Evolutionary conservation across 2,113 vertebrate genomes (phyloP), one percentile per base, ranked within the genome.

Genomic region (Jacana jacana): DNA sequence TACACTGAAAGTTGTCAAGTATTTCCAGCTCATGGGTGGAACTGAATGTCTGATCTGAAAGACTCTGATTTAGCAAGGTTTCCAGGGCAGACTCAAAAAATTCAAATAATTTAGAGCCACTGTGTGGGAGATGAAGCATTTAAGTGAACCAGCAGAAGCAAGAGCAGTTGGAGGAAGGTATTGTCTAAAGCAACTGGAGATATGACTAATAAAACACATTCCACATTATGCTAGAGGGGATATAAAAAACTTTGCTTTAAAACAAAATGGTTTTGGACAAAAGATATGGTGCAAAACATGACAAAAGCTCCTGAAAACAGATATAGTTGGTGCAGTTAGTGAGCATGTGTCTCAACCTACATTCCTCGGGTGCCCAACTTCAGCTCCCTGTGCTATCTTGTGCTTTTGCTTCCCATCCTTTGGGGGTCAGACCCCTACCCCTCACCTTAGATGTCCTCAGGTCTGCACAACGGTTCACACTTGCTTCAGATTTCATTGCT

Each of bases 311-410:
- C 64, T 24, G 46, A 49, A 27, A 81, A 35, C 60, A 79, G 6
- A 52, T 58, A 13, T 6, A 54, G 13, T 33, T 5, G 0, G 15
- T 12, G 25, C 42, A 46, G 57, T 23, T 11, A 16, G 13, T 2
- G 23, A 54, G 22, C 1, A 2, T 0, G 1, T 2, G 25, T 28
- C 17, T n/a, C 28, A n/a, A 64, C 35, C 75, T 64, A 4, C 2
- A 0, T 31, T 64, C 8, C 58, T 35, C 1, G 4, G 28, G 24
- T 46, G 33, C 23, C 28, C 58, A 17, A 13, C 13, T 66, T 61
- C 23, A 57, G 18, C 18, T 77, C 23, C 25, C 20, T 27, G 4
- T 23, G 12, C 13, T 22, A 5, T 15, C 17, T 17, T 1, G 0
- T 39, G 12, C 48, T 69, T 70, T n/a, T 61, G 13, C 60, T 70